Evolutionary conservation across 2,888 invertebrate genomes (phyloP).

Genomic region (Stenoptilia bipunctidactyla): DNA sequence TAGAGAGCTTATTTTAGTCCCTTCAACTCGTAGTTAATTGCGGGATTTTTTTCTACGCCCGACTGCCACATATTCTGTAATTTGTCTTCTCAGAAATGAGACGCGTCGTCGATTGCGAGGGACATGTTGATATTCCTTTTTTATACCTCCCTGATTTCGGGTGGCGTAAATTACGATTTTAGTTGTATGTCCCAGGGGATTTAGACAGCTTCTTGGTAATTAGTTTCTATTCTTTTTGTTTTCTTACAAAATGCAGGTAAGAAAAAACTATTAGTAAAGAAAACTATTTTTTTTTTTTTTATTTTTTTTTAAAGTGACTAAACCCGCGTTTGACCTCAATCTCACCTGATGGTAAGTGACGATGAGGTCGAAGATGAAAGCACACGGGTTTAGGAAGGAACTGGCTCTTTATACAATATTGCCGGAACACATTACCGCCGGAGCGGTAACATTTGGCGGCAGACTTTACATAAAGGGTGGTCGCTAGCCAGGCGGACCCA

Average conservation of each 20-base stretch:
- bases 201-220: conserved; percentile 62
- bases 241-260: conserved; percentile 1
- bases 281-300: too few relatives aligned
- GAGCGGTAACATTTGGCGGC: too few relatives aligned
- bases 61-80: conserved; percentile 59
- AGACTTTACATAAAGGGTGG: too few relatives aligned
- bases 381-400: too few relatives aligned
- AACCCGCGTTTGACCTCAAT: too few relatives aligned
- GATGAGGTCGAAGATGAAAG: too few relatives aligned
- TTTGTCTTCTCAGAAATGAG: conserved; percentile 71
- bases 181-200: conserved; percentile 57
- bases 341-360: too few relatives aligned
- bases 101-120: conserved; percentile 65
- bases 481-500: too few relatives aligned
- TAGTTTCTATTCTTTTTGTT: conserved; percentile 40
- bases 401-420: too few relatives aligned
- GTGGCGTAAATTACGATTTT: conserved; percentile 65
- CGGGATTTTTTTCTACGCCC: conserved; percentile 59
- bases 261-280: too few relatives aligned
- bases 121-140: conserved; percentile 57
- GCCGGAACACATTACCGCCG: too few relatives aligned
- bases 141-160: conserved; percentile 53
- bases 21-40: conserved; percentile 55
- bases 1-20: conserved; percentile 50
- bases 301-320: too few relatives aligned